These are phyloP conservation scores for Camponotus vicinus DNA, from an alignment of 1,140 invertebrate species.

Conservation along the genomic window DNA sequence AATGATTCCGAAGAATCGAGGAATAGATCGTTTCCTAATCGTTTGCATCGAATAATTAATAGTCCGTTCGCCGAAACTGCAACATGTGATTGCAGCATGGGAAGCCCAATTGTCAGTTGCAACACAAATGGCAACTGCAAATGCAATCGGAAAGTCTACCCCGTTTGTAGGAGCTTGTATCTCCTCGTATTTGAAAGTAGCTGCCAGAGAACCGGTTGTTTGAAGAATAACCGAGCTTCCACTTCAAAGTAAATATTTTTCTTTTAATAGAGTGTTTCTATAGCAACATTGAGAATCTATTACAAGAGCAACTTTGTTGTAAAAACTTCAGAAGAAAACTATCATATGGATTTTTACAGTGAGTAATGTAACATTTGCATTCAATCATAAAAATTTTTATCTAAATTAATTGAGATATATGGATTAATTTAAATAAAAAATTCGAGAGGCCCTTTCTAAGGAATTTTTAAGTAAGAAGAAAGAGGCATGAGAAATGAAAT, in stretches of 20 bases:
- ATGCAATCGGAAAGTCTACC: slow-evolving; percentile 30
- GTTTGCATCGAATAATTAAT: slow-evolving; percentile 1
- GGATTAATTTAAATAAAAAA: not conserved
- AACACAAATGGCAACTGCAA: slow-evolving; percentile 35
- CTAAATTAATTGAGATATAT: too few relatives aligned
- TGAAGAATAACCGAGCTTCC: slow-evolving; percentile 37
- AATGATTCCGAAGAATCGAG: not conserved
- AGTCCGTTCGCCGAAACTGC: slow-evolving; percentile 22
- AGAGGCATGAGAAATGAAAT: not conserved
- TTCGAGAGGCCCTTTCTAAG: not conserved
- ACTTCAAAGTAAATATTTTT: slow-evolving; percentile 47
- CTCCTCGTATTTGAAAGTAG: slow-evolving; percentile 42
- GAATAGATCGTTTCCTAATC: slow-evolving; percentile 8
- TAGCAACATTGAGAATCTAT: slow-evolving; percentile 25
- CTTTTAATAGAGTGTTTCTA: slow-evolving; percentile 5
- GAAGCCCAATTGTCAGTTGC: slow-evolving; percentile 39
- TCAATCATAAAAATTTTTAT: not conserved
- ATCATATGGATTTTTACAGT: not conserved
- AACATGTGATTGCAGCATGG: slow-evolving; percentile 32
- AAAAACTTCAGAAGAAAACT: not conserved
- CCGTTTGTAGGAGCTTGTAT: slow-evolving; percentile 22
- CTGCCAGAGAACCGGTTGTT: not conserved
- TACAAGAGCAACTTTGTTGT: slow-evolving; percentile 23
- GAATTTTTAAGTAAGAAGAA: too few relatives aligned
- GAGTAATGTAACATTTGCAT: not conserved